Evolutionary conservation across 2,113 vertebrate species (phyloP).

Genomic region (Ophiodon elongatus): DNA sequence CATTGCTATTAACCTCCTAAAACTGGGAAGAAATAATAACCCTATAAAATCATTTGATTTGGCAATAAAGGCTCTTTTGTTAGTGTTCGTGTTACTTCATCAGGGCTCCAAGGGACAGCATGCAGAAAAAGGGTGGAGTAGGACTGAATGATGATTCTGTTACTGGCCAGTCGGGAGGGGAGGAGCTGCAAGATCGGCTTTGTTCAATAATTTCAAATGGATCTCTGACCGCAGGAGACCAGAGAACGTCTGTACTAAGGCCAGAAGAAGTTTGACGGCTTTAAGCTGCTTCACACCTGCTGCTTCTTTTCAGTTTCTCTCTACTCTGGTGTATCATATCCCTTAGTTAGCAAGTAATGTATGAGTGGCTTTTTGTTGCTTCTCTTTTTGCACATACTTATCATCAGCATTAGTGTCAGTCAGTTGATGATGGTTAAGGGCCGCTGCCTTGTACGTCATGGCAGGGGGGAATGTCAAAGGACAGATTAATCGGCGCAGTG

Average conservation of each 20-base stretch:
- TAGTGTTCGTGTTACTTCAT: constrained; percentile 53
- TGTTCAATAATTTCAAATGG: constrained; percentile 62
- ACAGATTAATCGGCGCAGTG: constrained; percentile 57
- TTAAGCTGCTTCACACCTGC: constrained; percentile 80
- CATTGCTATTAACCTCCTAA: constrained; percentile 4
- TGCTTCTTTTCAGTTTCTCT: constrained; percentile 30
- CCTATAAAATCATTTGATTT: constrained; percentile 62
- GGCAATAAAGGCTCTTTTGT: constrained; percentile 41
- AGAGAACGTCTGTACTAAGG: constrained; percentile 62
- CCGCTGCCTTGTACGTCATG: constrained; percentile 28
- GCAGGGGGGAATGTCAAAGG: constrained; percentile 35
- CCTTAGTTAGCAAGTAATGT: not conserved
- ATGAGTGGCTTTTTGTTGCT: constrained; percentile 7
- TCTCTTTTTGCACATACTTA: constrained; percentile 17
- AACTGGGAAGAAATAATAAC: constrained; percentile 26
- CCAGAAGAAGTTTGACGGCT: constrained; percentile 48
- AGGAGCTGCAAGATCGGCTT: constrained; percentile 44
- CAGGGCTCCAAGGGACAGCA: constrained; percentile 45
- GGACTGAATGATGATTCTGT: constrained; percentile 54
- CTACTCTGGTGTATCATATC: constrained; percentile 20
- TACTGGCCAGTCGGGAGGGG: constrained; percentile 50
- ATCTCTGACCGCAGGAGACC: constrained; percentile 56
- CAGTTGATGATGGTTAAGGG: constrained; percentile 19
- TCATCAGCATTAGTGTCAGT: constrained; percentile 36
- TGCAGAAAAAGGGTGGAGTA: constrained; percentile 61